Evolutionary conservation across 2,888 invertebrate species (phyloP).

Genomic region (Platerodrilus igneus): DNA sequence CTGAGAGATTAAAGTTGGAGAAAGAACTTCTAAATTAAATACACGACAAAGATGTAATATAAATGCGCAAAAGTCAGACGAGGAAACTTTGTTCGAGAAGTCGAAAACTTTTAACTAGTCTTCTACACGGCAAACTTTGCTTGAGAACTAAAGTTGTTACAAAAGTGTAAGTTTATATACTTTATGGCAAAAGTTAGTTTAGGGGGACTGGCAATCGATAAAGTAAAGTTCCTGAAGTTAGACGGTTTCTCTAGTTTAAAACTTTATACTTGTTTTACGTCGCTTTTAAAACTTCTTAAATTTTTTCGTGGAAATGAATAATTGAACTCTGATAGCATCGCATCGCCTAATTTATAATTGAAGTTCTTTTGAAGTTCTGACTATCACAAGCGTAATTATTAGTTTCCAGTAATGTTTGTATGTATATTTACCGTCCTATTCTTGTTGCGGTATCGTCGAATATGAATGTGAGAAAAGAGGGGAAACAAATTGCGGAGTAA

Average conservation of each 20-base stretch:
- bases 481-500: no score
- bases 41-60: slow-evolving; percentile 33
- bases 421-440: no score
- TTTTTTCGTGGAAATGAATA: slow-evolving; percentile 21
- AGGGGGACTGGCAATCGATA: slow-evolving; percentile 36
- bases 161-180: slow-evolving; percentile 51
- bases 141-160: slow-evolving; percentile 49
- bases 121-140: slow-evolving; percentile 42
- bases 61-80: slow-evolving; percentile 31
- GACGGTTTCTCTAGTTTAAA: slow-evolving; percentile 28
- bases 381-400: no score
- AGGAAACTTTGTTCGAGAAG: slow-evolving; percentile 30
- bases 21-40: slow-evolving; percentile 36
- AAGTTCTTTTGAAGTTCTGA: no score
- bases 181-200: slow-evolving; percentile 50
- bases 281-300: slow-evolving; percentile 21
- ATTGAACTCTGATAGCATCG: slow-evolving; percentile 16
- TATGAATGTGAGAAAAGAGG: no score
- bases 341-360: no score
- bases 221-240: slow-evolving; percentile 30
- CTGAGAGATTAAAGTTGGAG: slow-evolving; percentile 40
- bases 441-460: no score
- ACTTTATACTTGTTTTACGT: slow-evolving; percentile 25
- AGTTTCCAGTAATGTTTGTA: no score
- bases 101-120: slow-evolving; percentile 45